Percentiles rank a stretch among this genome's conserved stretches.
These are phyloP conservation scores for Limnephilus auricula DNA, from an alignment of 2,888 invertebrate genomes.

Conservation along the genomic window DNA sequence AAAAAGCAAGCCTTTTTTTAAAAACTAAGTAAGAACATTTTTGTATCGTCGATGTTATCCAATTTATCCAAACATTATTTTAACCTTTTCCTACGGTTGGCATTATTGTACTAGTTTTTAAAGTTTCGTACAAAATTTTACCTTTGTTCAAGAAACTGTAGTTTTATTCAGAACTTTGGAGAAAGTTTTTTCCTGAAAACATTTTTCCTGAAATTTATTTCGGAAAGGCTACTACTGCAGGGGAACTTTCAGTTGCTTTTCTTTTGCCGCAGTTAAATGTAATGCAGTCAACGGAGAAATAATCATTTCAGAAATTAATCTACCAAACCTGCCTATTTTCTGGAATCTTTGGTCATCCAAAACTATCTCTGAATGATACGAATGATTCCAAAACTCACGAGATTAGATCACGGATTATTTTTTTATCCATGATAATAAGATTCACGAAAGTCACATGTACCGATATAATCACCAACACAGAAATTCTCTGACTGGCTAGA, in stretches of 20 bases:
- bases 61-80: not conserved
- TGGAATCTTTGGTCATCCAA: too few species aligned
- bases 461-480: too few species aligned
- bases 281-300: not conserved
- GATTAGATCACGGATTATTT: too few species aligned
- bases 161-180: not conserved
- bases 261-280: not conserved
- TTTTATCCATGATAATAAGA: too few species aligned
- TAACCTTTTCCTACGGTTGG: not conserved
- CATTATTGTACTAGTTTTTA: not conserved
- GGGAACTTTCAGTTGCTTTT: not conserved
- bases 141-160: not conserved
- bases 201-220: not conserved
- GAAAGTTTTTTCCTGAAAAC: not conserved
- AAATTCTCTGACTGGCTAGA: too few species aligned
- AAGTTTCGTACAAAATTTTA: not conserved
- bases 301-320: not conserved
- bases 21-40: too few species aligned
- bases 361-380: too few species aligned
- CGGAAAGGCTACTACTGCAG: not conserved
- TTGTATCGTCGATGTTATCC: too few species aligned
- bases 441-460: too few species aligned
- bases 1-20: too few species aligned
- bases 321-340: too few species aligned
- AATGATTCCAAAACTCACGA: too few species aligned